Conservation (phyloP, 2,797 vertebrate genomes). For the Oceanodroma leucorhoa region DNA sequence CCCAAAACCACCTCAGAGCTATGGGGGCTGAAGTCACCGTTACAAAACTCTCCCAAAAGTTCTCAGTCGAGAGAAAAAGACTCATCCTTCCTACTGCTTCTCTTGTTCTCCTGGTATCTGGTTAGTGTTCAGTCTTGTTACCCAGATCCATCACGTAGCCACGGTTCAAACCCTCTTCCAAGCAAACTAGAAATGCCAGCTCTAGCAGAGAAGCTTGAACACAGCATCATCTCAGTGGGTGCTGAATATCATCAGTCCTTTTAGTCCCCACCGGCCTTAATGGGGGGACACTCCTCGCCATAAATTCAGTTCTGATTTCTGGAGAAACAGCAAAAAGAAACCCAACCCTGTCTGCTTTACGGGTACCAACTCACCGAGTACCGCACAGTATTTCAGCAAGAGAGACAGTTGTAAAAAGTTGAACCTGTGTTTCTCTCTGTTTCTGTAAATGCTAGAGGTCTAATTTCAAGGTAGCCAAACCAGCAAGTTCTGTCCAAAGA, state of each 20-base stretch:
- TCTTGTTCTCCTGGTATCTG: background rate
- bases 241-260: background rate
- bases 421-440: background rate
- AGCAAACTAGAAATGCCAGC: background rate
- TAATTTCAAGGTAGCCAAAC: background rate
- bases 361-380: fast-evolving
- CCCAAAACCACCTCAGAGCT: background rate
- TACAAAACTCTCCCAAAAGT: background rate
- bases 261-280: background rate
- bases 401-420: background rate
- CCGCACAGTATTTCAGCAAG: fast-evolving
- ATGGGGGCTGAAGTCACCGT: background rate
- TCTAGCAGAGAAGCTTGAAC: background rate
- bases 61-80: background rate
- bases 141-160: background rate
- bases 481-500: background rate
- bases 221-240: background rate
- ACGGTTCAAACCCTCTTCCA: fast-evolving
- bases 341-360: fast-evolving
- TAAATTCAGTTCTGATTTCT: background rate
- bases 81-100: background rate
- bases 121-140: fast-evolving
- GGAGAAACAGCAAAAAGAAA: background rate
- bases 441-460: background rate
- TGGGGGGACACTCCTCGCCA: fast-evolving